Percentiles rank a stretch among this genome's conserved stretches.
Evolutionary conservation across 1,140 invertebrate genomes (phyloP).

Genomic region (Pachypsylla venusta): DNA sequence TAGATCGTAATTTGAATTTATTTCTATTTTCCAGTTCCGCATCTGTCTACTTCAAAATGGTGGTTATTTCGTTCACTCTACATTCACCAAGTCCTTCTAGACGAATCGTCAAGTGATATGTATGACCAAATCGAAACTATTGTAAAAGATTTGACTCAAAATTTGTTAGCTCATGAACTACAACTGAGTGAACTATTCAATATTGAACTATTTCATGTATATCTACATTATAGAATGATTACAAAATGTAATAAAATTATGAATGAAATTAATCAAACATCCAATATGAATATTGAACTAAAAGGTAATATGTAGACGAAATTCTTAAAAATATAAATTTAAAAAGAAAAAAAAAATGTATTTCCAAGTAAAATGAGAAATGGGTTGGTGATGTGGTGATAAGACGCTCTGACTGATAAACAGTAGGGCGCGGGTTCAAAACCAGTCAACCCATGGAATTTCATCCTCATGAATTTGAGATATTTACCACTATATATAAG

Average conservation of each 20-base stretch:
- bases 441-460: too few species aligned
- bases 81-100: slow-evolving; percentile 56
- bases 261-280: slow-evolving; percentile 49
- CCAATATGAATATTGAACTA: slow-evolving; percentile 40
- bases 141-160: slow-evolving; percentile 31
- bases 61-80: slow-evolving; percentile 55
- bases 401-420: too few species aligned
- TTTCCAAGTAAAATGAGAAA: too few species aligned
- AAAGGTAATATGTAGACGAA: too few species aligned
- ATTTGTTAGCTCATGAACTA: slow-evolving; percentile 38
- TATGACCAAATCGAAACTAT: slow-evolving; percentile 43
- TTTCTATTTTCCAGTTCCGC: too few species aligned
- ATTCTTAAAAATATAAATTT: too few species aligned
- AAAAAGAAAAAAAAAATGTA: too few species aligned
- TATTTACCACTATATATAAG: too few species aligned
- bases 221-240: slow-evolving; percentile 44
- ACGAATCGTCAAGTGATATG: slow-evolving; percentile 49
- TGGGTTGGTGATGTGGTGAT: too few species aligned
- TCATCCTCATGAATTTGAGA: too few species aligned
- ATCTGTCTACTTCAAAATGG: slow-evolving; percentile 38
- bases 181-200: slow-evolving; percentile 59
- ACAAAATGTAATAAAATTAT: slow-evolving; percentile 43
- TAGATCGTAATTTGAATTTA: too few species aligned
- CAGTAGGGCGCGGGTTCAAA: too few species aligned
- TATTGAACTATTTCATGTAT: slow-evolving; percentile 50